These are phyloP conservation scores for Rhamphomyia laevipes DNA, from an alignment of 2,888 invertebrate genomes.

Conservation along the genomic window DNA sequence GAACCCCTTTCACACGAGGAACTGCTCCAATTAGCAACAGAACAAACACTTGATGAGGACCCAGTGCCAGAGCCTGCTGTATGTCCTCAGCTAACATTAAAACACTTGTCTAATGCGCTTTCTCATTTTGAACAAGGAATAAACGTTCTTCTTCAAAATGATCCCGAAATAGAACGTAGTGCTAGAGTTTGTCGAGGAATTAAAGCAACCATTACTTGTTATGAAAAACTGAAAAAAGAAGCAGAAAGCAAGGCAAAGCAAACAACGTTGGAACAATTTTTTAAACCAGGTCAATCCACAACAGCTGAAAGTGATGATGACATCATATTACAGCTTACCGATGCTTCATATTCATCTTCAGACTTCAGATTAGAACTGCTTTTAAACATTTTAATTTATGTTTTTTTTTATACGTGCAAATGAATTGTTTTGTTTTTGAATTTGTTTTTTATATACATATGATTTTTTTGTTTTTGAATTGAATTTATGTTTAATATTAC, in stretches of 20 bases:
- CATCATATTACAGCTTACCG: neutral
- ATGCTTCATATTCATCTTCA: neutral
- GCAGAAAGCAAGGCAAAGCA: conserved; percentile 15
- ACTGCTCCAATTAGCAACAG: conserved; percentile 17
- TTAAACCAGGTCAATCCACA: conserved; percentile 5
- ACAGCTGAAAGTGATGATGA: conserved; percentile 5
- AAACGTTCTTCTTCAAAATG: no score
- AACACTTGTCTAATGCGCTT: conserved; percentile 16
- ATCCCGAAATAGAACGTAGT: no score
- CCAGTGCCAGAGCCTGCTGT: conserved; percentile 14
- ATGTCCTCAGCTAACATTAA: conserved; percentile 15
- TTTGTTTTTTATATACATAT: neutral
- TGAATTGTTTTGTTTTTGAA: neutral
- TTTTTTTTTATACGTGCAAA: no score
- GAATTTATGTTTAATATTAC: no score
- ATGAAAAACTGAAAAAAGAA: conserved; percentile 14
- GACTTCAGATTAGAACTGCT: neutral
- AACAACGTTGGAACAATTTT: conserved; percentile 4
- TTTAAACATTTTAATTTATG: neutral
- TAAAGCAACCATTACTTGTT: conserved; percentile 17
- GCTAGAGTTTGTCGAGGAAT: conserved; percentile 15
- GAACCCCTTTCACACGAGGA: conserved; percentile 19
- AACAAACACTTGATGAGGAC: conserved; percentile 15
- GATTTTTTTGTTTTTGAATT: neutral
- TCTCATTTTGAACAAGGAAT: no score